phyloP scores from a whole-genome alignment of 2,113 vertebrate genomes.

The Geothlypis trichas region DNA sequence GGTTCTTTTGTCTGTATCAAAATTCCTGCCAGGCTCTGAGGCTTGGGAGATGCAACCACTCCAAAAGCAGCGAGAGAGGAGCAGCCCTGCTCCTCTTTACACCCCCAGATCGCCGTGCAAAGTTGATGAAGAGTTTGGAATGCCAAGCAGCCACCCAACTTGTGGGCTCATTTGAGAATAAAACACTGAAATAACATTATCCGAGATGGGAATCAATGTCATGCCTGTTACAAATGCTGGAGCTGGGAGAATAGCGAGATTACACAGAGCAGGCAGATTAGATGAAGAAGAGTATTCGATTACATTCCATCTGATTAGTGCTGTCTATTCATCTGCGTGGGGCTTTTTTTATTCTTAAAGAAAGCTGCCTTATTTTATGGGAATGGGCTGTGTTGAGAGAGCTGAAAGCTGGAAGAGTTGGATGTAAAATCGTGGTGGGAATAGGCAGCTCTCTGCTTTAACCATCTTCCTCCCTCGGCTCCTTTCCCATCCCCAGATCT shows the following conservation, averaged over 20 bases:
- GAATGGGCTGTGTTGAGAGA: background rate
- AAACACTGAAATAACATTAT: slow-evolving; percentile 42
- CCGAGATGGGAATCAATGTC: slow-evolving; percentile 30
- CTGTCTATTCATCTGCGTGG: slow-evolving; percentile 6
- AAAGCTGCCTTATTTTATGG: background rate
- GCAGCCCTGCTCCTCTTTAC: background rate
- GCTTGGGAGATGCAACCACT: background rate
- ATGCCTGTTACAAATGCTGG: slow-evolving; percentile 37
- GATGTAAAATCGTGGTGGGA: background rate
- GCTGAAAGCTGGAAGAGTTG: background rate
- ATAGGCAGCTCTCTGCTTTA: background rate
- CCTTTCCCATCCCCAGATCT: background rate
- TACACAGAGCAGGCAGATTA: slow-evolving; percentile 37
- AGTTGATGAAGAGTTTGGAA: slow-evolving; percentile 2
- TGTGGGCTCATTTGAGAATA: background rate
- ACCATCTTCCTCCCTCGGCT: background rate
- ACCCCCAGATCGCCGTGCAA: fast-evolving
- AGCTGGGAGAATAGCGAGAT: slow-evolving; percentile 27
- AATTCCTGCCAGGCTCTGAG: background rate
- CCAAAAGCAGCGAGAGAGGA: background rate
- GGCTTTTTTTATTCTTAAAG: background rate
- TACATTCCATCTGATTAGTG: slow-evolving; percentile 39
- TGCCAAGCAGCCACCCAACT: slow-evolving; percentile 52
- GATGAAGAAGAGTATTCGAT: slow-evolving; percentile 26
- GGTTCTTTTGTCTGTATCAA: background rate